A percentile compares a stretch with the other conserved stretches of the same genome.
Conservation (phyloP, 2,888 invertebrate species). For the Allolobophora icterica region DNA sequence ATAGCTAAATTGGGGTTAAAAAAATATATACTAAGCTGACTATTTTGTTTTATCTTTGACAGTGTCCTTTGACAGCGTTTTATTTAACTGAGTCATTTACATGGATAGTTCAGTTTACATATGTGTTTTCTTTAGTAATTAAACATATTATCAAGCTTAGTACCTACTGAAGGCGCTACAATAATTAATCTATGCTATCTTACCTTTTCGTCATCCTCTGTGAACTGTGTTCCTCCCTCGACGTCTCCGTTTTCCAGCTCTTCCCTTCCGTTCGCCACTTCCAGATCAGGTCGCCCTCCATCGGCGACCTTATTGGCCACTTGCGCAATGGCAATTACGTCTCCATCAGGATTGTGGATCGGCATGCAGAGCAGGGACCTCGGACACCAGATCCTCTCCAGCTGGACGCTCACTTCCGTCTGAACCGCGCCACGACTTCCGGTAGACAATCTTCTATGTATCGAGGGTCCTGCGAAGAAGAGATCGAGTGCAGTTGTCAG, state of each 20-base stretch:
- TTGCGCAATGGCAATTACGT: slow-evolving; percentile 67
- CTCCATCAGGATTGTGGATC: slow-evolving; percentile 68
- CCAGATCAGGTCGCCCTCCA: slow-evolving; percentile 67
- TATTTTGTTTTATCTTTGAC: no score
- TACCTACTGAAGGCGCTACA: background rate
- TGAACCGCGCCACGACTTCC: slow-evolving; percentile 65
- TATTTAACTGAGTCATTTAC: no score
- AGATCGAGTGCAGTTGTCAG: background rate
- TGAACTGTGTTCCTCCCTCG: slow-evolving; percentile 31
- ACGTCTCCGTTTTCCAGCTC: slow-evolving; percentile 41
- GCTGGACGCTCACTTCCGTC: background rate
- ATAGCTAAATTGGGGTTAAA: no score
- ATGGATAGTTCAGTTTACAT: no score
- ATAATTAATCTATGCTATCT: background rate
- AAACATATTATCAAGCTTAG: no score
- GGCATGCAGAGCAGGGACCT: slow-evolving; percentile 84
- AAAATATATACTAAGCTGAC: no score
- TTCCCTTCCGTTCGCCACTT: slow-evolving; percentile 65
- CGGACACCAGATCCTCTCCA: background rate
- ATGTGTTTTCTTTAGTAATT: no score
- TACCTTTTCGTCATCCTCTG: slow-evolving; percentile 48
- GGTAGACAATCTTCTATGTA: slow-evolving; percentile 68
- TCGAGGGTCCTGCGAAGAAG: slow-evolving; percentile 65
- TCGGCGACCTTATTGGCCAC: slow-evolving; percentile 65
- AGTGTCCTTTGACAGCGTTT: background rate